Evolutionary conservation across 2,888 invertebrate species (phyloP), one percentile per base, ranked within the genome.

Genomic region (Biston stratarius): DNA sequence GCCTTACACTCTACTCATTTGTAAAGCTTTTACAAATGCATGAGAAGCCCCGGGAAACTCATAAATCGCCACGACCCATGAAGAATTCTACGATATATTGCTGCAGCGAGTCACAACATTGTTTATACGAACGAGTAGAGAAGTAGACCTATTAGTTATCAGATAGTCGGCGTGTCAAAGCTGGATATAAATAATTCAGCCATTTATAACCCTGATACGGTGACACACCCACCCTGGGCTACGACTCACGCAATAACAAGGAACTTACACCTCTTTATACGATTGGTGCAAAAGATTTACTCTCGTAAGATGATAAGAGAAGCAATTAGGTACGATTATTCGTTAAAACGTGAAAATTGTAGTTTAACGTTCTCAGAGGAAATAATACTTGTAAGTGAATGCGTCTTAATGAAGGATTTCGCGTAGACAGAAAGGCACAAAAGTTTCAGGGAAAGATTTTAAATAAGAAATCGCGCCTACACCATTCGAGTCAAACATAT

Each of bases 161-260:
- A 61, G 67, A 67, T 65, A 72, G 70, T 65, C 66, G 73, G 60
- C 65, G 72, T 78, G 77, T 76, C 74, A 75, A 76, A 74, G 75
- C 64, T 42, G 38, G 34, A 42, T 73, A 76, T 75, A 74, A 75
- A 78, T 79, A 79, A 78, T 78, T 75, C 74, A 75, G 63, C 69
- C 74, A 76, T 78, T 78, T 78, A 77, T 48, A 51, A 36, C 36
- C 10, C 62, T 60, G 74, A 57, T 70, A 68, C 64, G 51, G 66
- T 42, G 69, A 67, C 70, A 70, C 80, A 67, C 81, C 80, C 73
- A 81, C 81, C 61, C 70, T 70, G 60, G 78, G 74, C 15, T 58
- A 57, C 48, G 15, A 38, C 34, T 78, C 81, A 81, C 74, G 80
- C 79, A 73, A 78, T 72, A 70, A 59, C 64, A 71, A 71, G 71